Base-by-base conservation (phyloP, 2,888 invertebrate genomes). In the Cyaniris semiargus region DNA sequence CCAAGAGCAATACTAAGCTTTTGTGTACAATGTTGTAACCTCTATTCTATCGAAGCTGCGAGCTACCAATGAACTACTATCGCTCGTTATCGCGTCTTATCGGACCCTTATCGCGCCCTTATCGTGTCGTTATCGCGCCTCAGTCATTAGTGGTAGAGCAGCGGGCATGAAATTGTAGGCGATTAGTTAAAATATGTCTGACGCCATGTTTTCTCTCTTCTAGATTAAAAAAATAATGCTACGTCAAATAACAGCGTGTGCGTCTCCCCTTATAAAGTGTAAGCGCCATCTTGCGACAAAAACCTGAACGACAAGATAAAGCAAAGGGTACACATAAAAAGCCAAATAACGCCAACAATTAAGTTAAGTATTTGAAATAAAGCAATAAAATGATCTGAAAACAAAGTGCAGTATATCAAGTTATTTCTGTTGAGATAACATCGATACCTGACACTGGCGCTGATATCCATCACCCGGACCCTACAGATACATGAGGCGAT, bases 121-220 rank as follows among this genome's bases (percentile, higher is more conserved):
- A 85, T 85, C 84, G 81, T 76, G 60, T 23, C 80, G 80, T 83
- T 85, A 85, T 85, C 84, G 81, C 77, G 60, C 44, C 80, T 75
- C 84, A 83, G 84, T 86, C 87, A 86, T 88, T 88, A 87, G 85
- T 81, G 79, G 82, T 78, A 79, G 82, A 80, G 84, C 83, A 84
- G 82, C 81, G 79, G 84, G 83, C 81, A 79, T 86, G 83, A 86
- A 88, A 88, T 86, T 77, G 76, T 34, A 72, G 21, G 34, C 76
- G 76, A 70, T 53, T 76, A 70, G 34, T 77, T 72, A 71, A 77
- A n/a, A n/a, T n/a, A 77, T 77, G 53, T 15, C 21, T 34, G 38
- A 72, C 71, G 58, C 58, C 71, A 71, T 38, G 44, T 72, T 72
- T 21, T 13, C 38, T 13, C 44, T 21, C 72, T 56, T 44, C 44